These are phyloP conservation scores for Gadopsis marmoratus DNA, from an alignment of 2,797 vertebrate species.

Conservation along the genomic window DNA sequence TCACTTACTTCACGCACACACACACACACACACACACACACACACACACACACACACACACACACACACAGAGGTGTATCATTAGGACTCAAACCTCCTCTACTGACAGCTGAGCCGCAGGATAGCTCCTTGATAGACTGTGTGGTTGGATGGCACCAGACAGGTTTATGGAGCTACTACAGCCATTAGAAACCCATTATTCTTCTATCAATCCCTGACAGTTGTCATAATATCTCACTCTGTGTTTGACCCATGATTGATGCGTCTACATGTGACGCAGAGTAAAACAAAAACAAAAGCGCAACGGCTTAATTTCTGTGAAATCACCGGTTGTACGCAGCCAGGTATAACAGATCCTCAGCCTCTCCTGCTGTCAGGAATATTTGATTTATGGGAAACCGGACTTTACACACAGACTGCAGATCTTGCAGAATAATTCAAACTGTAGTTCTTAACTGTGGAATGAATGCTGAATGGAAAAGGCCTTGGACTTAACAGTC, in stretches of 20 bases:
- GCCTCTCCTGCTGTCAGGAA: conserved; percentile 32
- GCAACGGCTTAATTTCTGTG: conserved; percentile 17
- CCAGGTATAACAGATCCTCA: conserved; percentile 12
- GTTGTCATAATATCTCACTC: conserved; percentile 44
- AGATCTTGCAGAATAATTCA: conserved; percentile 69
- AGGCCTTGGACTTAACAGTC: conserved; percentile 45
- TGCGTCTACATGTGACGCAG: neutral
- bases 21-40: conserved; percentile 22
- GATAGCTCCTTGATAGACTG: conserved; percentile 62
- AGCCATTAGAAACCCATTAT: conserved; percentile 52
- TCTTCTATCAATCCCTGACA: conserved; percentile 41
- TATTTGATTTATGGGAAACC: conserved; percentile 38
- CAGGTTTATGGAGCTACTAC: conserved; percentile 62
- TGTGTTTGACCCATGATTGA: conserved; percentile 33
- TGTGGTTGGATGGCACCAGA: conserved; percentile 44
- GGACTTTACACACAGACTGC: conserved; percentile 16
- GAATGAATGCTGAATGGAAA: conserved; percentile 52
- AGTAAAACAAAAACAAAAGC: conserved; percentile 28
- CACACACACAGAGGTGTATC: conserved; percentile 38
- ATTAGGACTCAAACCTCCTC: conserved; percentile 65
- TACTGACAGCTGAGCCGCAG: conserved; percentile 65
- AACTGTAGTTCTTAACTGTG: conserved; percentile 27
- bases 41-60: conserved; percentile 30
- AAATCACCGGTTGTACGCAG: neutral
- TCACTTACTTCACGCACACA: conserved; percentile 30